Base-by-base conservation (phyloP, 2,888 invertebrate genomes). In the Elysia crispata region DNA sequence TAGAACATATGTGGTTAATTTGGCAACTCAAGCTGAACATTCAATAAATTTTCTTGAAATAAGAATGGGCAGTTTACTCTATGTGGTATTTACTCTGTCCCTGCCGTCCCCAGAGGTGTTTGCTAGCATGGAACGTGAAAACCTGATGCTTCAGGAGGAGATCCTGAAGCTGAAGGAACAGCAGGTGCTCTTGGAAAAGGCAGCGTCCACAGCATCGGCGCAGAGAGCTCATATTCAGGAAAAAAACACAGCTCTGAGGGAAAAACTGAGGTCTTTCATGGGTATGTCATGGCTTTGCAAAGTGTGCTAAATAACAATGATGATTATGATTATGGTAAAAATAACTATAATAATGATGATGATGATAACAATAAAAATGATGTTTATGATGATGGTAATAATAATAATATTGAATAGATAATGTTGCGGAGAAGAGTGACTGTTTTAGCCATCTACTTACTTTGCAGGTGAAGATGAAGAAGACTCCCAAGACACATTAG, bases 151-250 rank as follows among this genome's bases (percentile, higher is more conserved):
- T 79, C 86, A 85, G 79, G 85, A 88, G 76, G 85, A 85, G 75
- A 86, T 84, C 50, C 74, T 86, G n/a, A 85, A 87, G 33, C 82
- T 85, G 41, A 86, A 89, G 75, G 90, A 90, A 81, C 87, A 89
- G 81, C 79, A 87, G 23, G 83, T 83, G 62, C 81, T 87, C 41
- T 81, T 90, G 67, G 88, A 89, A 80, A 86, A 83, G 66, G 84
- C 85, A 20, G 81, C 86, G 11, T 81, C 85, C 41, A 86, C 84
- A n/a, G n/a, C n/a, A n/a, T n/a, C n/a, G n/a, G n/a, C n/a, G n/a
- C n/a, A n/a, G n/a, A n/a, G n/a, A n/a, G n/a, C n/a, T n/a, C n/a
- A n/a, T n/a, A 73, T 73, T 30, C 79, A 82, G 49, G 60, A 62
- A 20, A 81, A 60, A 25, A 54, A 80, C 23, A 30, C 49, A 28